A percentile compares a stretch with the other conserved stretches of the same genome.
These are phyloP conservation scores for Zelleria hepariella DNA, from an alignment of 2,888 invertebrate genomes.

Conservation along the genomic window DNA sequence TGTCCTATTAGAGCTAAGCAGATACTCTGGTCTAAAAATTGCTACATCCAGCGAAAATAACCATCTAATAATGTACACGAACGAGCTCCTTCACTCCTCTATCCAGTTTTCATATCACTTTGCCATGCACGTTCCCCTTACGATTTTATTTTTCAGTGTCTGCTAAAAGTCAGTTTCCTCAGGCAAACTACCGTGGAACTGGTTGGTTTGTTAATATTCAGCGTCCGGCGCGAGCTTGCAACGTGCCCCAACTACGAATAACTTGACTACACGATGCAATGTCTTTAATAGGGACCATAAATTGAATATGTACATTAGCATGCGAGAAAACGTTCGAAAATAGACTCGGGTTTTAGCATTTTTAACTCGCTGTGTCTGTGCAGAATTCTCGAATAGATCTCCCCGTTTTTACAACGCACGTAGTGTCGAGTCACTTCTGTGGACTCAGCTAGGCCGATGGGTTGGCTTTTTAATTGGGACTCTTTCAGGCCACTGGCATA, in stretches of 20 bases:
- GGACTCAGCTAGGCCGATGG: neutral
- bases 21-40: neutral
- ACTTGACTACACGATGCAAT: constrained; percentile 32
- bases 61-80: neutral
- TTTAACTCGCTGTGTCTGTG: neutral
- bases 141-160: constrained; percentile 42
- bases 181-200: constrained; percentile 29
- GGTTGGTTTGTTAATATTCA: constrained; percentile 38
- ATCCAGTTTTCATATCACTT: neutral
- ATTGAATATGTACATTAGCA: constrained; percentile 48
- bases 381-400: neutral
- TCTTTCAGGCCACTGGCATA: no score
- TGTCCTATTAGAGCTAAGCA: neutral
- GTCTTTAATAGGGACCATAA: constrained; percentile 56
- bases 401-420: neutral
- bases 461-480: neutral
- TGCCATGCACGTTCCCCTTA: constrained; percentile 6
- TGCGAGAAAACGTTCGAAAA: constrained; percentile 25
- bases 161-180: constrained; percentile 42
- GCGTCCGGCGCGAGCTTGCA: constrained; percentile 20
- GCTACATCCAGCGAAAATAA: neutral
- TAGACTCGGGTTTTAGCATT: constrained; percentile 12
- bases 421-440: neutral
- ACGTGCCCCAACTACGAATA: constrained; percentile 22
- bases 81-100: no score